Conservation (phyloP, 2,113 vertebrate species). For the Gobio gobio region DNA sequence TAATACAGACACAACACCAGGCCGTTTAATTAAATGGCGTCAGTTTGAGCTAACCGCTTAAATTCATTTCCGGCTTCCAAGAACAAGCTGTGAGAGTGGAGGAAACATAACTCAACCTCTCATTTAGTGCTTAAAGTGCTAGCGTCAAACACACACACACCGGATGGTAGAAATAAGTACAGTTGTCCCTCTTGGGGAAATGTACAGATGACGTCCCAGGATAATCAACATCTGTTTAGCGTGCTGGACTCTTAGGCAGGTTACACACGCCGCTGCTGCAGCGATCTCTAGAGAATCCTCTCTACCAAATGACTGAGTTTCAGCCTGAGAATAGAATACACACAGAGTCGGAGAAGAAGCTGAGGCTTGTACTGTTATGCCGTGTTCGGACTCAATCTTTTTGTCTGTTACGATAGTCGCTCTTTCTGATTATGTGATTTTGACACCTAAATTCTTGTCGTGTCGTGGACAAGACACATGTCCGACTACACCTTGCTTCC, state of each 20-base stretch:
- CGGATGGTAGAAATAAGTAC: slow-evolving; percentile 4
- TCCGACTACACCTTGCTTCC: no score
- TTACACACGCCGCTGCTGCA: slow-evolving; percentile 26
- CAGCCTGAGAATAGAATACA: slow-evolving; percentile 1
- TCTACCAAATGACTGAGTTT: slow-evolving; percentile 23
- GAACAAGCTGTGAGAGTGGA: slow-evolving; percentile 35
- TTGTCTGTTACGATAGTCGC: no score
- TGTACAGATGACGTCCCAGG: slow-evolving; percentile 10
- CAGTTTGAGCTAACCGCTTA: slow-evolving; percentile 53
- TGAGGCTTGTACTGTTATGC: not conserved
- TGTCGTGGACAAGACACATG: no score
- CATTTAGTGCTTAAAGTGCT: slow-evolving; percentile 39
- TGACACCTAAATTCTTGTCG: no score
- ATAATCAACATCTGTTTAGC: slow-evolving; percentile 33
- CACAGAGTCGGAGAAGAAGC: not conserved
- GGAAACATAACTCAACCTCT: slow-evolving; percentile 44
- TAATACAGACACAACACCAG: slow-evolving; percentile 55
- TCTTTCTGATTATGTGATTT: no score
- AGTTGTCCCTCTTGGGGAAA: slow-evolving; percentile 23
- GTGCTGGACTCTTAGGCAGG: slow-evolving; percentile 1
- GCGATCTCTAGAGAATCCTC: slow-evolving; percentile 4
- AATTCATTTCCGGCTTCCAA: slow-evolving; percentile 59
- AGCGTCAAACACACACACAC: slow-evolving; percentile 13
- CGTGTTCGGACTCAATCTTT: no score
- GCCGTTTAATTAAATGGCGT: slow-evolving; percentile 58